Evolutionary conservation across 1,140 invertebrate genomes (phyloP).

Genomic region (Drosophila quadrilineata): DNA sequence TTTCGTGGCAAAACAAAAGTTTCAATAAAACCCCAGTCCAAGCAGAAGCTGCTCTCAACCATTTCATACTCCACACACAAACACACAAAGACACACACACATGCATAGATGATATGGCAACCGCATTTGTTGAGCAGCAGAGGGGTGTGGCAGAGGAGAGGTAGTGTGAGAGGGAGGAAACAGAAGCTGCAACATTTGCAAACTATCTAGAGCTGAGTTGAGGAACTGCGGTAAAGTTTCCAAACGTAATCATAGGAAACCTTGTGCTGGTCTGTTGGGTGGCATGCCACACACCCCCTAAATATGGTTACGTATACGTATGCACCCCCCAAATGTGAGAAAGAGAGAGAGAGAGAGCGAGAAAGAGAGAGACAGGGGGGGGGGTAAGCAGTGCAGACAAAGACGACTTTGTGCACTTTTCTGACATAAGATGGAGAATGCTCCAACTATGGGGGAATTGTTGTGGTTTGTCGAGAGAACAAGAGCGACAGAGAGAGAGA

Average conservation of each 20-base stretch:
- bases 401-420: conserved; percentile 73
- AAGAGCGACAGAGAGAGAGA: neutral
- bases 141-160: neutral
- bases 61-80: conserved; percentile 20
- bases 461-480: neutral
- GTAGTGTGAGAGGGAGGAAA: neutral
- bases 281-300: too few species aligned
- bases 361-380: too few species aligned
- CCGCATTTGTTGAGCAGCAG: conserved; percentile 62
- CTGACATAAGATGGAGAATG: conserved; percentile 69
- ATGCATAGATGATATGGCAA: too few species aligned
- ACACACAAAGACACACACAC: too few species aligned
- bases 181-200: conserved; percentile 56
- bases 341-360: too few species aligned
- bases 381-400: conserved; percentile 58
- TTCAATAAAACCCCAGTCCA: conserved; percentile 72
- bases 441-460: conserved; percentile 22
- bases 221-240: conserved; percentile 76
- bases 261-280: conserved; percentile 51
- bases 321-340: too few species aligned
- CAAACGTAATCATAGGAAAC: conserved; percentile 77
- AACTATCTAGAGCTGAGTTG: conserved; percentile 75
- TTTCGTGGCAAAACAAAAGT: conserved; percentile 70
- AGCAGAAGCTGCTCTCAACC: conserved; percentile 28
- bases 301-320: too few species aligned